Evolutionary conservation across 2,888 invertebrate genomes (phyloP).

Genomic region (Callimorpha dominula): DNA sequence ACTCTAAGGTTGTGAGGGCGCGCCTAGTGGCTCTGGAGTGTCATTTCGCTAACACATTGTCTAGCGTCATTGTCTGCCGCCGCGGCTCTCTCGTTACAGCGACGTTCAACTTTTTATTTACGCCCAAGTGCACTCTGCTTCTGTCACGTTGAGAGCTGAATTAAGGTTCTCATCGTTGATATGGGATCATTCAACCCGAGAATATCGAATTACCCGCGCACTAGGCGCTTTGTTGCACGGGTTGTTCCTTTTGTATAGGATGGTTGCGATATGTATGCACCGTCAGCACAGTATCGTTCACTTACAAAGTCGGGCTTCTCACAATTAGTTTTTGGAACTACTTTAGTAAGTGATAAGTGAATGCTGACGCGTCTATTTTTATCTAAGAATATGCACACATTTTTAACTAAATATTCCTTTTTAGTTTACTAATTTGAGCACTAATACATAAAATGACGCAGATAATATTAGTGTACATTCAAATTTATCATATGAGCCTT

Average conservation of each 20-base stretch:
- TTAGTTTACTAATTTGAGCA: too few species aligned
- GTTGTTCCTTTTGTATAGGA: conserved; percentile 74
- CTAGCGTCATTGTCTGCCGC: conserved; percentile 81
- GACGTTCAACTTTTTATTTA: conserved; percentile 86
- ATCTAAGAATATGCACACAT: too few species aligned
- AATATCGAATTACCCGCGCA: conserved; percentile 84
- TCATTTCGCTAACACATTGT: conserved; percentile 83
- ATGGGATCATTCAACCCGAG: conserved; percentile 86
- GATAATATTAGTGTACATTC: too few species aligned
- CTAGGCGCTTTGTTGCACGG: conserved; percentile 85
- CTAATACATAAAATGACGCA: too few species aligned
- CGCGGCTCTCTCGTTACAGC: conserved; percentile 77
- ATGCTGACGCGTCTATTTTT: neutral
- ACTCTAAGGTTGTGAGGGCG: conserved; percentile 66
- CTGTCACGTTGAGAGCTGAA: conserved; percentile 82
- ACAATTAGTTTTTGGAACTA: neutral
- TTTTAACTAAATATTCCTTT: too few species aligned
- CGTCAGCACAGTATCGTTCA: conserved; percentile 2
- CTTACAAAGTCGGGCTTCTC: neutral
- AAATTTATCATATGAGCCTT: too few species aligned
- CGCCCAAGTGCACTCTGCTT: conserved; percentile 84
- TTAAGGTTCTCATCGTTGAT: conserved; percentile 84
- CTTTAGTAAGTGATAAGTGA: neutral
- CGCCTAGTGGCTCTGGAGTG: conserved; percentile 76
- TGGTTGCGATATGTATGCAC: conserved; percentile 22